A percentile compares a stretch with the other conserved stretches of the same genome.
These are phyloP conservation scores for Epinephelus fuscoguttatus DNA, from an alignment of 2,113 vertebrate genomes.

Conservation along the genomic window DNA sequence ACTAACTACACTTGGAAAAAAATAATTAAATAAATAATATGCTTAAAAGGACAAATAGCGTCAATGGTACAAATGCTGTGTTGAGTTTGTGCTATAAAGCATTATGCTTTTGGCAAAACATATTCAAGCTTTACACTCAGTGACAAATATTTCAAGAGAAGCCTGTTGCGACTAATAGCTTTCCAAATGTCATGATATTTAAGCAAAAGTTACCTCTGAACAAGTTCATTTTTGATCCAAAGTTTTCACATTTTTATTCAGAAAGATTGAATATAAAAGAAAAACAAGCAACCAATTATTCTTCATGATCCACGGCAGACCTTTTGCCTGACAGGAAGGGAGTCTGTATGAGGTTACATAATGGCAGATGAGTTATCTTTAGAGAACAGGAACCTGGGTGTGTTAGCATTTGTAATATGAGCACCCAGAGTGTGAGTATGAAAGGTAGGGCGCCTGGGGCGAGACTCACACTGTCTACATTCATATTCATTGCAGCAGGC, in stretches of 20 bases:
- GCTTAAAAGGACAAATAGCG: background rate
- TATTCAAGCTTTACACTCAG: background rate
- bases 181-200: background rate
- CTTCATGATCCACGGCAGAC: background rate
- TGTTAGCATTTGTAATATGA: constrained; percentile 22
- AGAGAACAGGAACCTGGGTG: constrained; percentile 23
- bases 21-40: background rate
- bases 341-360: constrained; percentile 38
- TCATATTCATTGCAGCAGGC: constrained; percentile 7
- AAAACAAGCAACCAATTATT: background rate
- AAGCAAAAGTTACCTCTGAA: background rate
- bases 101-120: background rate
- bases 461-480: background rate
- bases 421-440: background rate
- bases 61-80: background rate
- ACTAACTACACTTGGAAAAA: background rate
- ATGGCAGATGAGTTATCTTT: constrained; percentile 40
- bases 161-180: background rate
- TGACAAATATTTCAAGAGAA: background rate
- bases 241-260: background rate
- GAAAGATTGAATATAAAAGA: background rate
- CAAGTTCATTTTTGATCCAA: background rate
- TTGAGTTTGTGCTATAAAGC: background rate
- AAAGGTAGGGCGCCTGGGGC: constrained; percentile 12
- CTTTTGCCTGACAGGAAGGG: background rate